Evolutionary conservation across 1,140 invertebrate species (phyloP), one percentile per base, ranked within the genome.

Genomic region (Hypsibius dujardini): DNA sequence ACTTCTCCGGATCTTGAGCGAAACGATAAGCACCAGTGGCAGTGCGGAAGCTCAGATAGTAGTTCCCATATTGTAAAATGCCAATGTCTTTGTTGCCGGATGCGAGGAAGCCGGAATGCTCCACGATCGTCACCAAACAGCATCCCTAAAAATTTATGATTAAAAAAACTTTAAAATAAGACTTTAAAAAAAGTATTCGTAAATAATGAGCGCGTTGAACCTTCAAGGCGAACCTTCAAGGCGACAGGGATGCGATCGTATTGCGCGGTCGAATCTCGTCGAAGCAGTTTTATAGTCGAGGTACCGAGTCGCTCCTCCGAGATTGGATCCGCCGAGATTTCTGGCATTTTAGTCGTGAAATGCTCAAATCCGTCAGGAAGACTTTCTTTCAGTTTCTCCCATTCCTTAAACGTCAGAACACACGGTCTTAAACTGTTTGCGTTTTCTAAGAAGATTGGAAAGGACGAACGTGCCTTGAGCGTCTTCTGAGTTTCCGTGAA

Each of bases 1-100:
- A 67, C 62, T 67, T 67, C 42, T 7, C 62, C 45, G 62, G 62
- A 67, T 67, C 7, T 3, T 67, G 7, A 7, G 62, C 62, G 42
- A 67, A 67, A 14, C 7, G 7, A 14, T 14, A 3, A 14, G 62
- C 62, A 14, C 3, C 62, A 67, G 3, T 42, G 62, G 62, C 7
- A 7, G 3, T 42, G 3, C 42, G 7, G 62, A 67, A 67, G 42
- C 62, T 14, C 7, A 67, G 3, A 3, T 14, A 14, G 7, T 67
- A 3, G 12, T 42, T 42, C 3, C 3, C 3, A 42, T 67, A 67
- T 14, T 14, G 42, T 42, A 67, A 14, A 3, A 67, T 3, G 42
- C 62, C 62, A 3, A 67, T 12, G 62, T 42, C 45, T 67, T 67
- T 67, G 62, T 67, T 42, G 7, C 62, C 62, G 3, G 7, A 12